These are phyloP conservation scores for Apamea crenata DNA, from an alignment of 2,888 invertebrate genomes.

Conservation along the genomic window DNA sequence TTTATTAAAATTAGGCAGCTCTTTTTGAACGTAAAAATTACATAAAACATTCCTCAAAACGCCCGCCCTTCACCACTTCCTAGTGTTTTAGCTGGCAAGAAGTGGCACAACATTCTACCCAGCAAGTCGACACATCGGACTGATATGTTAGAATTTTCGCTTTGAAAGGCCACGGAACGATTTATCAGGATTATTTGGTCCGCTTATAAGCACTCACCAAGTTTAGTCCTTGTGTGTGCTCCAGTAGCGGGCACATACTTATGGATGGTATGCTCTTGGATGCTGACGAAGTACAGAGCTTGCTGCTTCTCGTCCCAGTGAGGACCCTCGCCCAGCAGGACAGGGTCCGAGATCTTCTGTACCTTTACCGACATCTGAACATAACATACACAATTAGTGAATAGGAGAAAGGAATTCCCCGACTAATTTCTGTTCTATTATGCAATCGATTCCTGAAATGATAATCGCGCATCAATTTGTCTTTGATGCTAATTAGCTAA, in stretches of 20 bases:
- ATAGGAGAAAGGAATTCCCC: neutral
- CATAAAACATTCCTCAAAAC: too few species aligned
- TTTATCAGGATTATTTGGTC: neutral
- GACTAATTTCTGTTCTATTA: neutral
- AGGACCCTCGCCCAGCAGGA: constrained; percentile 92
- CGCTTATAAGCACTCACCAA: constrained; percentile 79
- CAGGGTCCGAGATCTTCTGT: constrained; percentile 84
- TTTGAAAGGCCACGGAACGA: neutral
- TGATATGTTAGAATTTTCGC: neutral
- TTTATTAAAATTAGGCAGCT: neutral
- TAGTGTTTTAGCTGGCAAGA: neutral
- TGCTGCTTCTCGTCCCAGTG: constrained; percentile 92
- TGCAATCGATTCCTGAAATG: neutral
- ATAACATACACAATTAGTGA: constrained; percentile 4
- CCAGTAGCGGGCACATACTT: constrained; percentile 88
- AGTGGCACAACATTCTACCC: neutral
- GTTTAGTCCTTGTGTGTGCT: constrained; percentile 86
- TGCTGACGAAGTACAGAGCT: constrained; percentile 92
- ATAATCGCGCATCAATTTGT: neutral
- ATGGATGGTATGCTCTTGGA: constrained; percentile 87
- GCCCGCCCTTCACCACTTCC: neutral
- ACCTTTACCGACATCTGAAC: constrained; percentile 82
- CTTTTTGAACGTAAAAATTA: neutral
- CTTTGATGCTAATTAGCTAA: neutral
- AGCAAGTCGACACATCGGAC: neutral